These are phyloP conservation scores for Hololepta plana DNA, from an alignment of 2,888 invertebrate genomes.

Conservation along the genomic window DNA sequence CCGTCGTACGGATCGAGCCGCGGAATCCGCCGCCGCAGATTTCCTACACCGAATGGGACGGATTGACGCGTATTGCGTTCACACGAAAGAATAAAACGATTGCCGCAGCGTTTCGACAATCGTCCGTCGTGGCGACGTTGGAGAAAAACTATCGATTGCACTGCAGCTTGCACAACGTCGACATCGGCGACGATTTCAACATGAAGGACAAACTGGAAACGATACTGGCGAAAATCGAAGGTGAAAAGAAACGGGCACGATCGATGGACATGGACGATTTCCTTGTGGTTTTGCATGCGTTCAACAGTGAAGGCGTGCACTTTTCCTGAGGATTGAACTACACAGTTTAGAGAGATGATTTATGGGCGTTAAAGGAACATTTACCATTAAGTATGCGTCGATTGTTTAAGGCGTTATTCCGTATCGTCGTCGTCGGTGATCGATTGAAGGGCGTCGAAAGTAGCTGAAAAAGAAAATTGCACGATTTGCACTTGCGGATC, in stretches of 20 bases:
- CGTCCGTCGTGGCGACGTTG: slow-evolving; percentile 62
- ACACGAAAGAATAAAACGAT: slow-evolving; percentile 94
- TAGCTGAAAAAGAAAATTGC: too few relatives aligned
- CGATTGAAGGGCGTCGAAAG: too few relatives aligned
- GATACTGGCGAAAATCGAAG: slow-evolving; percentile 48
- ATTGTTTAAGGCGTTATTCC: too few relatives aligned
- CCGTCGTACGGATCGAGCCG: slow-evolving; percentile 94
- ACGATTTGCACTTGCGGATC: too few relatives aligned
- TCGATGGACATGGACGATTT: slow-evolving; percentile 96
- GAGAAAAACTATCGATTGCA: slow-evolving; percentile 84
- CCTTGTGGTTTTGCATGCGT: slow-evolving; percentile 53
- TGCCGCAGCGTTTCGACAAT: slow-evolving; percentile 73
- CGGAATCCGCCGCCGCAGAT: slow-evolving; percentile 92
- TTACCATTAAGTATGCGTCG: too few relatives aligned
- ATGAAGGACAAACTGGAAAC: slow-evolving; percentile 64
- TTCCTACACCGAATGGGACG: slow-evolving; percentile 97
- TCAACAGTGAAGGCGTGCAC: slow-evolving; percentile 87
- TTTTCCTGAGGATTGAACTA: slow-evolving; percentile 41
- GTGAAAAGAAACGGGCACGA: slow-evolving; percentile 67
- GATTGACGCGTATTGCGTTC: slow-evolving; percentile 86
- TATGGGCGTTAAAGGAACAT: too few relatives aligned
- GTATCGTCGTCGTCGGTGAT: too few relatives aligned
- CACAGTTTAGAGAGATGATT: too few relatives aligned
- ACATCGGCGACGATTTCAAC: slow-evolving; percentile 57
- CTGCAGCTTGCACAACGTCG: slow-evolving; percentile 75